Base-by-base conservation (phyloP, 1,140 invertebrate species). In the Drosophila murphyi region DNA sequence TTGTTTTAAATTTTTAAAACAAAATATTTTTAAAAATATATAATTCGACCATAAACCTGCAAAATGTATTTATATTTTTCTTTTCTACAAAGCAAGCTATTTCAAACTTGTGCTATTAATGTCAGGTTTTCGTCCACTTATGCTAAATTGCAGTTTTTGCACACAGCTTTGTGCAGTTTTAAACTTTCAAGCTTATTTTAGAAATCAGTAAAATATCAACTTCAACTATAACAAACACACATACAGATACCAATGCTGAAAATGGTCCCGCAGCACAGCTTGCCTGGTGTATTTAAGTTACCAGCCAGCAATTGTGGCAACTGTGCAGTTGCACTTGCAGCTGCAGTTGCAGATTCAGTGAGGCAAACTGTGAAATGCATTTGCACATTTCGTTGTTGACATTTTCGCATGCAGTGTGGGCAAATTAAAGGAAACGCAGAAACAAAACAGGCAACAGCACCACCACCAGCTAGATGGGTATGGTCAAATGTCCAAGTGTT, bases 381-480 rank as follows among this genome's bases (percentile, higher is more conserved):
- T 80, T 78, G 69, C 43, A 67, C 81, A 76, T 59, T 87, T 88
- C 72, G 59, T 67, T 88, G 83, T 87, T 87, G 83, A 88, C 80
- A 72, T 77, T 88, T 55, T 70, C 31, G 59, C 47, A 54, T 72
- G 51, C 68, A 59, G 68, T 63, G 61, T 59, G 72, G 37, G 62
- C 76, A 82, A 88, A 77, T 83, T 79, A 83, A 82, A 76, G 79
- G 76, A 76, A 77, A 76, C 63, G 41, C 72, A 75, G 45, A 52
- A 76, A 71, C 61, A 54, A 70, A 48, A 76, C 50, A 50, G 65
- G 41, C 45, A 68, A 57, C 59, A 62, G n/a, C 50, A 62, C 4
- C 59, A 62, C 7, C 50, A 62, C 4, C 35, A 39, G n/a, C 10
- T 43, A 12, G 55, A 67, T 72, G 82, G 70, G 72, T 72, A 68